Base-by-base conservation (phyloP, 2,888 invertebrate species). In the Lepeophtheirus nordmannii region DNA sequence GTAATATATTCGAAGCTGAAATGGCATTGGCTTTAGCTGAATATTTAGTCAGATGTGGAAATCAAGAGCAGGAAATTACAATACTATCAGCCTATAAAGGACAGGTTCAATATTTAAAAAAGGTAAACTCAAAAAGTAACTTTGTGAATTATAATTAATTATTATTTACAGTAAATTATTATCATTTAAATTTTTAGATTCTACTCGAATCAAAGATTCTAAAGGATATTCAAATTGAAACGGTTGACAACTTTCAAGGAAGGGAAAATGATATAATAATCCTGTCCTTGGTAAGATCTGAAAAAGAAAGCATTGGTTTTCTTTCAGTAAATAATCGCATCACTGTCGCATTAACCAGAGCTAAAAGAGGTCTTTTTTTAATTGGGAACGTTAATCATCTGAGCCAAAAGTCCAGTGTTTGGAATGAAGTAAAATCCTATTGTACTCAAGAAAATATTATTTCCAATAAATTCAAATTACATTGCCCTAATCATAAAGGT, bases 231-330 rank as follows among this genome's bases (percentile, higher is more conserved):
- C 77, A 80, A 69, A 80, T 86, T 22, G 80, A 82, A 0, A 82
- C 83, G 0, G 83, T 88, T 0, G 88, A 89, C 73, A 87, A 85
- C 73, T 89, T 82, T 72, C 89, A 88, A 77, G 88, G 88, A 0
- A 83, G 86, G 72, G 87, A 87, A 77, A 84, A 81, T 72, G 82
- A 83, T 72, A 86, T 89, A 71, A 83, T 88, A 64, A 78, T 89
- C 70, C 75, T 89, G 68, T 87, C 88, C 0, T 74, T 89, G 14
- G 88, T 89, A 0, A 80, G 89, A 72, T 87, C 84, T 72, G 87
- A 87, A 75, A 73, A 75, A 58, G 78, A 81, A 12, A 81, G 79
- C 67, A 83, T 87, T 69, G 87, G 87, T 0, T 88, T 87, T 74
- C 76, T 88, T 10, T 75, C 76, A 5, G 81, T 81, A 38, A 78